Evolutionary conservation across 2,113 vertebrate species (phyloP), one percentile per base, ranked within the genome.

Genomic region (Hucho hucho): DNA sequence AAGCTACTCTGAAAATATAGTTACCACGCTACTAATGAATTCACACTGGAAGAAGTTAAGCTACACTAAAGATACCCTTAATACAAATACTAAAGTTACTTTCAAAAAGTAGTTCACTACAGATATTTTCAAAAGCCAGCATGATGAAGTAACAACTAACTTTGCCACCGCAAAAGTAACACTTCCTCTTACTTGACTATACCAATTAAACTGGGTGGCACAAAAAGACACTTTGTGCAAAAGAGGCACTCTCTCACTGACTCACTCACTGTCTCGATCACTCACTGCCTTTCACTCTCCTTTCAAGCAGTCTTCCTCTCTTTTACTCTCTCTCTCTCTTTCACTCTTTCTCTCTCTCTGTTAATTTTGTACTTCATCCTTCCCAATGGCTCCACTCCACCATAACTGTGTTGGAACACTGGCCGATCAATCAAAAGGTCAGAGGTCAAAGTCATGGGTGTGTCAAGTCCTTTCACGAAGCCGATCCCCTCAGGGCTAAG

Each of bases 401-500:
- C 11, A 11, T 22, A 69, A 56, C 7, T n/a, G 71, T 28, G 29
- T 25, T 32, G 37, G 12, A 18, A 73, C 14, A 46, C 25, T 24
- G 70, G 14, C 26, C 76, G 13, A 56, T 63, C 11, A 56, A 70
- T 64, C 18, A n/a, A 74, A 72, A 58, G 81, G 18, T 86, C 78
- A 81, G 68, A 75, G 78, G 73, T 80, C 78, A 69, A 18, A 46
- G 20, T 65, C 43, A 69, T 72, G 71, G 2, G 37, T 18, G 70
- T 26, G 26, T 65, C 12, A 28, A 76, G 78, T 72, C 69, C 75
- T 76, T 68, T 74, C 78, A 79, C 76, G 69, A 83, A 72, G 63
- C 59, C 1, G 47, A 59, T 49, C 69, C 79, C 85, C 79, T 69
- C 20, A 80, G 81, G 64, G 65, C 76, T 64, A 81, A 78, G 70